phyloP scores from a whole-genome alignment of 2,888 invertebrate genomes.

The Apantesis nais region DNA sequence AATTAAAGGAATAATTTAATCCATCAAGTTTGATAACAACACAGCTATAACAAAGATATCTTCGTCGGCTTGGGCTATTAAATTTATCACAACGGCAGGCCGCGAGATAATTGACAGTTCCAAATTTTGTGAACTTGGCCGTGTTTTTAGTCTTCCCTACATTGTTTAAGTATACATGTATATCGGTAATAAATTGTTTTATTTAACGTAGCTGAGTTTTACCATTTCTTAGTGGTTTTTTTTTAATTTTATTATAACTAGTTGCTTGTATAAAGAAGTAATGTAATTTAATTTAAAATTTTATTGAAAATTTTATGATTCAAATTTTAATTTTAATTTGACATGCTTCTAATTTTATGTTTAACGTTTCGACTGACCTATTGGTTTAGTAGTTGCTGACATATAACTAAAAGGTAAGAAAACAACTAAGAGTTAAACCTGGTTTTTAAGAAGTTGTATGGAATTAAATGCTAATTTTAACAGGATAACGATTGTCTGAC shows the following conservation, averaged over 20 bases:
- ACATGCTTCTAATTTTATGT: too few species aligned
- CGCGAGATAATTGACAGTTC: slow-evolving; percentile 39
- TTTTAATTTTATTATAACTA: too few species aligned
- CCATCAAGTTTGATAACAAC: slow-evolving; percentile 26
- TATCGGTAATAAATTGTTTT: not conserved
- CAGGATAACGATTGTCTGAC: not conserved
- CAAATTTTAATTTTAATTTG: too few species aligned
- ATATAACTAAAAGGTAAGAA: too few species aligned
- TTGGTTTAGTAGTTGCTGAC: too few species aligned
- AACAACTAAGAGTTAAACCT: not conserved
- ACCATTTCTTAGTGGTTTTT: too few species aligned
- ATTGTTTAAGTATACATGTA: slow-evolving; percentile 11
- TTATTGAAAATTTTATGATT: too few species aligned
- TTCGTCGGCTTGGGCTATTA: slow-evolving; percentile 25
- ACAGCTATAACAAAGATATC: slow-evolving; percentile 28
- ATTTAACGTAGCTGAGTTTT: not conserved
- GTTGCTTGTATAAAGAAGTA: too few species aligned
- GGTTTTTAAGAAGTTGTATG: not conserved
- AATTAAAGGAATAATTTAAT: slow-evolving; percentile 23
- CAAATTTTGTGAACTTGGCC: slow-evolving; percentile 32
- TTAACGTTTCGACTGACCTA: too few species aligned
- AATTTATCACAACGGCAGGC: slow-evolving; percentile 29
- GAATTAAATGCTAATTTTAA: too few species aligned
- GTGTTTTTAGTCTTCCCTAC: slow-evolving; percentile 25
- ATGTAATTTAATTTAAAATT: too few species aligned